Percentiles rank a stretch among this genome's conserved stretches.
phyloP scores from a whole-genome alignment of 2,888 invertebrate species.

The Conomelus anceps region DNA sequence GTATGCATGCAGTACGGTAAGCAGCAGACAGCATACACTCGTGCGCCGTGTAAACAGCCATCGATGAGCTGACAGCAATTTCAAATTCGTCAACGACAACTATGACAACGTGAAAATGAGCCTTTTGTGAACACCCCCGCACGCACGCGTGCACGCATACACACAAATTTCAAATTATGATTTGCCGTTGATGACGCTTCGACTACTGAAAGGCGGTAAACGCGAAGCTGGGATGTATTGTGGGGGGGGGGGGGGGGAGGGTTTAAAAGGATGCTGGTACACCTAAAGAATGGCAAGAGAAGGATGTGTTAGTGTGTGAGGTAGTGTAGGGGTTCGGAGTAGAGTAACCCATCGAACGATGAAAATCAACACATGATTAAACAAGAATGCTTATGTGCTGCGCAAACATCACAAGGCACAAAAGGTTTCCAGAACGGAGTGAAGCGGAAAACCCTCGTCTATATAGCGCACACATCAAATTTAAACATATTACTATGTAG shows the following conservation, averaged over 20 bases:
- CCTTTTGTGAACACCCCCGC: neutral
- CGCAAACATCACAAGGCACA: neutral
- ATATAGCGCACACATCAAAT: neutral
- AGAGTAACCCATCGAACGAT: neutral
- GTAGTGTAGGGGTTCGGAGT: neutral
- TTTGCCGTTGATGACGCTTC: neutral
- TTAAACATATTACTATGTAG: neutral
- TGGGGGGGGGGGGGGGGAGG: no score
- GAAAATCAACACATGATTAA: neutral
- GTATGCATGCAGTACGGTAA: neutral
- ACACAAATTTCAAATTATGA: neutral
- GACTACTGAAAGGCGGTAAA: neutral
- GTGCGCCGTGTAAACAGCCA: neutral
- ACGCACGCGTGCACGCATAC: neutral
- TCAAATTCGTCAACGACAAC: neutral
- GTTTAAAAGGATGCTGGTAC: no score
- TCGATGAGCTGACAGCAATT: neutral
- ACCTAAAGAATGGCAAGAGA: neutral
- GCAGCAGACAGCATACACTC: neutral
- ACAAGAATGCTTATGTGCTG: neutral
- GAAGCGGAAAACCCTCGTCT: neutral
- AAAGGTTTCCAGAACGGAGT: neutral
- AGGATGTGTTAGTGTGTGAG: neutral
- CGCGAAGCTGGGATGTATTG: no score
- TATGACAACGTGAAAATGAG: neutral